phyloP scores from a whole-genome alignment of 2,888 invertebrate species.

The Campaea margaritaria region DNA sequence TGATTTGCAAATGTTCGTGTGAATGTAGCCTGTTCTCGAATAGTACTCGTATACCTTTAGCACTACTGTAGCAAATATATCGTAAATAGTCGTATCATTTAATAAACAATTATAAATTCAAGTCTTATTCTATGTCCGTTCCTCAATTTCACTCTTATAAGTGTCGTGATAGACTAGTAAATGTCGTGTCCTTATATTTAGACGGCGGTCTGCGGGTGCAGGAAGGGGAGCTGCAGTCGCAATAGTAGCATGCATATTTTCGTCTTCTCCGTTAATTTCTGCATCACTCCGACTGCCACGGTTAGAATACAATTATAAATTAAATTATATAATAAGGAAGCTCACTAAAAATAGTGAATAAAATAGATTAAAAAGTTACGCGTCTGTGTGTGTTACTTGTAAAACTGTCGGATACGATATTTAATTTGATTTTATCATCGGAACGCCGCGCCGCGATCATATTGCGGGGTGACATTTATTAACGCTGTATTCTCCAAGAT shows the following conservation, averaged over 20 bases:
- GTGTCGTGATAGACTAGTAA: constrained; percentile 83
- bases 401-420: constrained; percentile 54
- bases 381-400: constrained; percentile 70
- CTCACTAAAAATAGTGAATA: constrained; percentile 71
- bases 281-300: constrained; percentile 36
- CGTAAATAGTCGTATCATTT: constrained; percentile 69
- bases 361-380: constrained; percentile 57
- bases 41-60: constrained; percentile 58
- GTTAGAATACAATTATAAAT: constrained; percentile 57
- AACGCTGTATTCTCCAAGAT: constrained; percentile 30
- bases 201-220: constrained; percentile 38
- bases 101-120: constrained; percentile 66
- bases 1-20: constrained; percentile 22
- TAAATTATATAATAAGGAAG: constrained; percentile 67
- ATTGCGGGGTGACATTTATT: constrained; percentile 28
- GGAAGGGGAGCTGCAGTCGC: constrained; percentile 24
- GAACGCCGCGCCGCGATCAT: constrained; percentile 37
- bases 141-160: constrained; percentile 83
- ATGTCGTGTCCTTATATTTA: constrained; percentile 79
- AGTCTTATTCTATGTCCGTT: constrained; percentile 82
- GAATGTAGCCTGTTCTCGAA: constrained; percentile 43
- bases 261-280: constrained; percentile 36
- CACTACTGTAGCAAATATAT: constrained; percentile 60
- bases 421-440: constrained; percentile 53
- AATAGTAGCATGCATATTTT: constrained; percentile 23